Percentiles rank a stretch among this genome's conserved stretches.
phyloP scores from a whole-genome alignment of 2,888 invertebrate genomes.

The Augiades crinisus region DNA sequence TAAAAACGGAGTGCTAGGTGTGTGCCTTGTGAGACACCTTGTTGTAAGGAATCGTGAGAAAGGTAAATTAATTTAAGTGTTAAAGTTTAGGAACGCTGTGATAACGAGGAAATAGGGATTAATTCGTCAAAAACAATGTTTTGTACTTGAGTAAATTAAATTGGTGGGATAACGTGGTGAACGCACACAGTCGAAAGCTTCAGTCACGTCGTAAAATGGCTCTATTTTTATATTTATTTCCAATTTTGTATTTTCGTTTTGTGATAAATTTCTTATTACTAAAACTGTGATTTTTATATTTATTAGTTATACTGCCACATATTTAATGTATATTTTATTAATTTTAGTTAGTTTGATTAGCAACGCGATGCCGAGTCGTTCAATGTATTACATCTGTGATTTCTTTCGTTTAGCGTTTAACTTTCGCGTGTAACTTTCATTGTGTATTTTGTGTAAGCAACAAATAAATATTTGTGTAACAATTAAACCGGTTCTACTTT shows the following conservation, averaged over 20 bases:
- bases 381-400: constrained; percentile 75
- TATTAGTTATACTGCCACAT: constrained; percentile 48
- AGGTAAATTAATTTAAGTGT: constrained; percentile 44
- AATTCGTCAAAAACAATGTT: constrained; percentile 39
- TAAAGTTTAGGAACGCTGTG: constrained; percentile 61
- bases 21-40: constrained; percentile 64
- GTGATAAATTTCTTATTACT: constrained; percentile 63
- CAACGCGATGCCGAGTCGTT: constrained; percentile 40
- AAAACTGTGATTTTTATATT: constrained; percentile 64
- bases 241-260: constrained; percentile 48
- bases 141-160: constrained; percentile 43
- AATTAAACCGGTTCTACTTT: constrained; percentile 39
- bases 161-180: constrained; percentile 37
- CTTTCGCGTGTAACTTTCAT: constrained; percentile 59
- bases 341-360: constrained; percentile 37
- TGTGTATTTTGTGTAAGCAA: constrained; percentile 68
- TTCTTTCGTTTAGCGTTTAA: constrained; percentile 62
- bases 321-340: constrained; percentile 40
- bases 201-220: constrained; percentile 45
- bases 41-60: constrained; percentile 37
- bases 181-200: constrained; percentile 53
- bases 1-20: constrained; percentile 48
- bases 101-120: constrained; percentile 51
- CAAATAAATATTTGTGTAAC: constrained; percentile 74
- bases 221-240: constrained; percentile 38